Evolutionary conservation across 1,140 invertebrate species (phyloP).

Genomic region (Anadara kagoshimensis): DNA sequence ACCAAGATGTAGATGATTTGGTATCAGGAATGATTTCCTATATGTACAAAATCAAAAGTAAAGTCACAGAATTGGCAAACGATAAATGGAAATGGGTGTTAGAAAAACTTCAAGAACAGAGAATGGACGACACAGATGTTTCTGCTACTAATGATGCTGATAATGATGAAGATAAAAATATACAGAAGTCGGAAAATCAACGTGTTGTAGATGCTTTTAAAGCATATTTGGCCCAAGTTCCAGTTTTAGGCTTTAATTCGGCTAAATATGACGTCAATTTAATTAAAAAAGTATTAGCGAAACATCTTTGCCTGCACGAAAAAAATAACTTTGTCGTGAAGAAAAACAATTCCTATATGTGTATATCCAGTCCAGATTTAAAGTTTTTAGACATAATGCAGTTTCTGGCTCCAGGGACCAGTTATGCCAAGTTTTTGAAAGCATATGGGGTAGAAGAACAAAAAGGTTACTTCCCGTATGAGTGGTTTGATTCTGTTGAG

Average conservation of each 20-base stretch:
- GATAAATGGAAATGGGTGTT: no score
- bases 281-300: slow-evolving; percentile 27
- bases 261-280: slow-evolving; percentile 43
- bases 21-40: no score
- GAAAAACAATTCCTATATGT: slow-evolving; percentile 26
- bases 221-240: slow-evolving; percentile 13
- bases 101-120: no score
- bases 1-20: slow-evolving; percentile 20
- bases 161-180: background rate
- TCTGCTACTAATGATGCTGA: no score
- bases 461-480: slow-evolving; percentile 46
- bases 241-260: slow-evolving; percentile 37
- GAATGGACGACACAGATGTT: no score
- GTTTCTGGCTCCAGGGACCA: slow-evolving; percentile 41
- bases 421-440: slow-evolving; percentile 41
- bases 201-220: slow-evolving; percentile 15
- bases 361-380: slow-evolving; percentile 8
- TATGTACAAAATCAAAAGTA: no score
- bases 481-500: slow-evolving; percentile 24
- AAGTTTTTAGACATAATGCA: slow-evolving; percentile 32
- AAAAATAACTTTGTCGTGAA: slow-evolving; percentile 25
- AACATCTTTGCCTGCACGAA: slow-evolving; percentile 26
- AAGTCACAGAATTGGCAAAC: no score
- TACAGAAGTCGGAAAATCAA: no score
- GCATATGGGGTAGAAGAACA: slow-evolving; percentile 38